These are phyloP conservation scores for Sphaeridia pumilis DNA, from an alignment of 2,888 invertebrate species.

Conservation along the genomic window DNA sequence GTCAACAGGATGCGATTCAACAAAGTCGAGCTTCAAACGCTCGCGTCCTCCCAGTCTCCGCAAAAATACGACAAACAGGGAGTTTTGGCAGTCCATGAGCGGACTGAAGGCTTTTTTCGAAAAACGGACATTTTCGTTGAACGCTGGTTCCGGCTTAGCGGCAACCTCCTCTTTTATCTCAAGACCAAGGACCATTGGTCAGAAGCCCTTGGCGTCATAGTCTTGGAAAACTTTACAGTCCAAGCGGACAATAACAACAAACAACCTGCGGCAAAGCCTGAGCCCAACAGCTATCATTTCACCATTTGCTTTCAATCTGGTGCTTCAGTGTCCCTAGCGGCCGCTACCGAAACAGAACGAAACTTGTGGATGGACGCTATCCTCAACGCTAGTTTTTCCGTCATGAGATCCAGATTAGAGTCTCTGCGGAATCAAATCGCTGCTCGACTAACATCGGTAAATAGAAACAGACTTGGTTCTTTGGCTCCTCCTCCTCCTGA, in stretches of 20 bases:
- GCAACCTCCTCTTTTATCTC: slow-evolving; percentile 86
- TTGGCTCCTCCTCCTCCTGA: not conserved
- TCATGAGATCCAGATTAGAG: slow-evolving; percentile 60
- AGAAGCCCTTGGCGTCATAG: slow-evolving; percentile 73
- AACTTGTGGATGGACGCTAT: slow-evolving; percentile 76
- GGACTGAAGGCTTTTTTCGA: slow-evolving; percentile 83
- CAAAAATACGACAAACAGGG: slow-evolving; percentile 88
- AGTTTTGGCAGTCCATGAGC: slow-evolving; percentile 68
- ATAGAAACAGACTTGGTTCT: not conserved
- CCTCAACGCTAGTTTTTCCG: slow-evolving; percentile 70
- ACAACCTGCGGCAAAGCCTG: not conserved
- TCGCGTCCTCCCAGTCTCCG: slow-evolving; percentile 74
- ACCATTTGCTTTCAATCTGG: slow-evolving; percentile 46
- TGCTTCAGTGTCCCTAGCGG: slow-evolving; percentile 67
- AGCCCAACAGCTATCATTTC: slow-evolving; percentile 16
- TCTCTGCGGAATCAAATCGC: slow-evolving; percentile 39
- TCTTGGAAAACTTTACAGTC: slow-evolving; percentile 76
- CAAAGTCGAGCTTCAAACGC: slow-evolving; percentile 68
- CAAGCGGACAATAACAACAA: slow-evolving; percentile 46
- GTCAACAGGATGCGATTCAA: slow-evolving; percentile 80
- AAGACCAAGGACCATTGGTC: slow-evolving; percentile 80
- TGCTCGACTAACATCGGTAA: slow-evolving; percentile 7
- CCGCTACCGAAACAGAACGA: slow-evolving; percentile 66
- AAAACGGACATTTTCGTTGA: slow-evolving; percentile 53
- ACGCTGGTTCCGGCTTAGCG: slow-evolving; percentile 80